phyloP scores from a whole-genome alignment of 2,113 vertebrate species.

The Eonycteris spelaea region DNA sequence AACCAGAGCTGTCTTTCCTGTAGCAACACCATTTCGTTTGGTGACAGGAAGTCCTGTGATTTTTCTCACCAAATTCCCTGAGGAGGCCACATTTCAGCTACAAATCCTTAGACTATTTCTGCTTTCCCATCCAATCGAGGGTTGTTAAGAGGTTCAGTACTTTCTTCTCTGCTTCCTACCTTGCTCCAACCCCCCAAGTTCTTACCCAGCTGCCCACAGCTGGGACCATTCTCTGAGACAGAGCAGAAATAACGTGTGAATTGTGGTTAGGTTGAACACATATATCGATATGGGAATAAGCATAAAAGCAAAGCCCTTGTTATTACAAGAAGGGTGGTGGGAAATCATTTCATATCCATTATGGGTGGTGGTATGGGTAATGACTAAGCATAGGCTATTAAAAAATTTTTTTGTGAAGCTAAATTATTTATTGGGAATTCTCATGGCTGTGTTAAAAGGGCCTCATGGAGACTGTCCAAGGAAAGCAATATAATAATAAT shows the following conservation, averaged over 20 bases:
- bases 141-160: not conserved
- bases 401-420: not conserved
- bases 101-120: not conserved
- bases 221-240: conserved; percentile 8
- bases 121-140: not conserved
- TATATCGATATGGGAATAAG: not conserved
- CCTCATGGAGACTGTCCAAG: not conserved
- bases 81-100: not conserved
- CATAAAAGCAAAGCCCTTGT: not conserved
- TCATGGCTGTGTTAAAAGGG: not conserved
- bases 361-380: not conserved
- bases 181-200: not conserved
- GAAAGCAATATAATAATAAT: not conserved
- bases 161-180: not conserved
- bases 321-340: not conserved
- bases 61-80: not conserved
- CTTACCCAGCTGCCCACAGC: not conserved
- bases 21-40: not conserved
- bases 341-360: conserved; percentile 18
- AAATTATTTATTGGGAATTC: conserved; percentile 35
- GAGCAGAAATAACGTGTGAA: not conserved
- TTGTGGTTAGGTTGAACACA: not conserved
- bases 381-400: not conserved
- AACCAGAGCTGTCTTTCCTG: not conserved
- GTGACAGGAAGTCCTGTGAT: conserved; percentile 1